Evolutionary conservation across 2,113 vertebrate species (phyloP), one percentile per base, ranked within the genome.

Genomic region (Erythrocercus mccallii): DNA sequence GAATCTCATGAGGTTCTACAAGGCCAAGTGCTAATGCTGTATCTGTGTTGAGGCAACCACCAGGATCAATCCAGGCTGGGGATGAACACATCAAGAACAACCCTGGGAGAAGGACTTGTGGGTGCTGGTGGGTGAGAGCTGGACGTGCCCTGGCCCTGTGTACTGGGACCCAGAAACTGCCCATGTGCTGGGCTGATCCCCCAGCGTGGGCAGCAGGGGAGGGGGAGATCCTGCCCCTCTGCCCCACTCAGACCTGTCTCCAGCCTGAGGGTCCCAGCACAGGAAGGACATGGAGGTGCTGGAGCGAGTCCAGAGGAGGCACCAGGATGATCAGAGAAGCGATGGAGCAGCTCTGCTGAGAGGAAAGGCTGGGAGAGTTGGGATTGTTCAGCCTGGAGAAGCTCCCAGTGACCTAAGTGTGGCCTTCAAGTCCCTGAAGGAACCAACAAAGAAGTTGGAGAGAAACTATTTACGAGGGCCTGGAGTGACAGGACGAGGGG

Each of bases 41-140:
- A 18, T 21, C 38, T 40, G 7, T 2, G 2, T 17, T 0, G 1
- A 31, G 44, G 18, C 44, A 51, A 3, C 20, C 21, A 14, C 31
- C 6, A 10, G 53, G 45, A 51, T 15, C 35, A 44, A 1, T 28
- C 22, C 33, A 51, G 72, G 31, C 37, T 77, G 53, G 72, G 53
- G 27, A 33, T 60, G 62, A 33, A 2, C 22, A 51, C 45, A 33
- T 60, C 25, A 58, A 51, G 64, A 45, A 8, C 33, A 60, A 0
- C 12, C 17, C 33, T 69, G 54, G 72, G 33, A 86, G 38, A 78
- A 61, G 54, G 64, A 23, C 38, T 23, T 51, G 44, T 31, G 60
- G 31, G 5, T 65, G 51, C 60, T 31, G 42, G 30, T 31, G 44
- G 27, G 11, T 21, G 44, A 68, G 33, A 27, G 37, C 44, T 66